These are phyloP conservation scores for Coelinius sp. DNA, from an alignment of 2,888 invertebrate genomes.

Conservation along the genomic window DNA sequence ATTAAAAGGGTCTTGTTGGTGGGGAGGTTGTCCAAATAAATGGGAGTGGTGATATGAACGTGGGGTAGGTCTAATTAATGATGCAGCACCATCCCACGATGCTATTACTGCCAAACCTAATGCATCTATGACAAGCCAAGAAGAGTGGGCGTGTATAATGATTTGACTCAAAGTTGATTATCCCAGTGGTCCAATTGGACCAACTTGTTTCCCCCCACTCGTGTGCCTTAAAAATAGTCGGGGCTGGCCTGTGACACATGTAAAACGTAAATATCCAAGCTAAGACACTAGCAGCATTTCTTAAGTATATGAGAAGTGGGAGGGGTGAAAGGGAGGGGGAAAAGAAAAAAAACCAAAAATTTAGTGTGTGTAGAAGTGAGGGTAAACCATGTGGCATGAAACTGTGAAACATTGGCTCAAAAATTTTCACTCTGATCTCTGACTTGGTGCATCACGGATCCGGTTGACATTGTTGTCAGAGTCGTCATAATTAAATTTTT, in stretches of 20 bases:
- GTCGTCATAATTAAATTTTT: conserved; percentile 1
- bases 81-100: conserved; percentile 61
- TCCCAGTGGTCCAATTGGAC: conserved; percentile 59
- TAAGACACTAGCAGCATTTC: neutral
- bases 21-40: conserved; percentile 16
- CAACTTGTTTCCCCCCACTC: conserved; percentile 21
- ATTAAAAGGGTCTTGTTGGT: neutral
- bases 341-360: conserved; percentile 32
- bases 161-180: conserved; percentile 55
- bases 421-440: conserved; percentile 64
- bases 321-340: conserved; percentile 20
- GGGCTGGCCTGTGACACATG: conserved; percentile 59
- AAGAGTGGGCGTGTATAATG: conserved; percentile 57
- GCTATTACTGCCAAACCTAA: conserved; percentile 52
- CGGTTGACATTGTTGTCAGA: conserved; percentile 42
- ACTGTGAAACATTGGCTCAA: conserved; percentile 47
- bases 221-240: conserved; percentile 62
- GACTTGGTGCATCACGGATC: conserved; percentile 59
- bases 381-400: conserved; percentile 51
- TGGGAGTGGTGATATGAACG: conserved; percentile 25
- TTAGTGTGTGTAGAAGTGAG: conserved; percentile 28
- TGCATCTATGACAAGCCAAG: conserved; percentile 54
- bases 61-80: conserved; percentile 51
- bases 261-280: conserved; percentile 55
- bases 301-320: neutral